phyloP scores from a whole-genome alignment of 2,113 vertebrate species.

The Machaerirhynchus nigripectus region DNA sequence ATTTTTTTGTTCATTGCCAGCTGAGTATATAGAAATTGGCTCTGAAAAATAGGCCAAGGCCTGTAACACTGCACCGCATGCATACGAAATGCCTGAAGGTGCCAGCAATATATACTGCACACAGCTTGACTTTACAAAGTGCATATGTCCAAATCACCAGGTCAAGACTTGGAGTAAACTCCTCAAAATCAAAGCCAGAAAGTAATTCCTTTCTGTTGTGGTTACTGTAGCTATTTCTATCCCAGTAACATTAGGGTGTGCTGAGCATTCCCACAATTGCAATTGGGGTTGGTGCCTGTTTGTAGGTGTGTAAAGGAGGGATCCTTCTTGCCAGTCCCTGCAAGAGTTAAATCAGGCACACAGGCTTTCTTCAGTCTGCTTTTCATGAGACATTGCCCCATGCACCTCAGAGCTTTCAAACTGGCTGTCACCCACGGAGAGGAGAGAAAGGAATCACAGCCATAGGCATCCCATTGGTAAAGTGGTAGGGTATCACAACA shows the following conservation, averaged over 20 bases:
- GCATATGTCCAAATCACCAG: slow-evolving; percentile 15
- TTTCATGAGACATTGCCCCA: background rate
- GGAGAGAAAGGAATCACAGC: background rate
- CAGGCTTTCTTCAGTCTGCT: background rate
- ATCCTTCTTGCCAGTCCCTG: background rate
- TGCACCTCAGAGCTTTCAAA: background rate
- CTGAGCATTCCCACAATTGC: background rate
- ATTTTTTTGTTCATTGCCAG: slow-evolving; percentile 51
- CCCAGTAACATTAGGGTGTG: background rate
- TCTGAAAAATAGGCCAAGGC: slow-evolving; percentile 35
- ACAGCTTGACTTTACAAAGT: slow-evolving; percentile 35
- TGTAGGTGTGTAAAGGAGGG: background rate
- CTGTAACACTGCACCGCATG: slow-evolving; percentile 34
- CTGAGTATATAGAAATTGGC: slow-evolving; percentile 63
- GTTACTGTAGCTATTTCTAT: slow-evolving; percentile 47
- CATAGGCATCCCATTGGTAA: background rate
- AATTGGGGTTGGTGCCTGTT: fast-evolving
- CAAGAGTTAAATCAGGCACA: background rate
- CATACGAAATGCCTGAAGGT: slow-evolving; percentile 26
- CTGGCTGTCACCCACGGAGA: background rate
- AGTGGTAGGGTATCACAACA: background rate
- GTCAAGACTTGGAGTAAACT: slow-evolving; percentile 30
- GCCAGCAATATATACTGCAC: slow-evolving; percentile 46
- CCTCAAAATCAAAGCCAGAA: background rate
- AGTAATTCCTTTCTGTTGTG: slow-evolving; percentile 15